Evolutionary conservation across 2,888 invertebrate species (phyloP).

Genomic region (Clepsis dumicolana): DNA sequence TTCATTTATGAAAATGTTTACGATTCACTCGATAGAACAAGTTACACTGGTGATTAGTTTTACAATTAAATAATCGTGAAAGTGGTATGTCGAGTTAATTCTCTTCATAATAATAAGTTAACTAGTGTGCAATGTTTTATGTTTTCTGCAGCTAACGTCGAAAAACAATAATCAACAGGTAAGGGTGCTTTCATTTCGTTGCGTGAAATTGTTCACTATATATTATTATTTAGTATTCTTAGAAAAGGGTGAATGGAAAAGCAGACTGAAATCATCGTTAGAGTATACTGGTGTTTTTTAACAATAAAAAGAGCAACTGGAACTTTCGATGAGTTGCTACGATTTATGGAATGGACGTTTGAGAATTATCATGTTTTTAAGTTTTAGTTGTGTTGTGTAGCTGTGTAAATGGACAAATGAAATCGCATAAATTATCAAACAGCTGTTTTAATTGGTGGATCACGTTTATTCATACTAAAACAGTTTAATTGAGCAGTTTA

Average conservation of each 20-base stretch:
- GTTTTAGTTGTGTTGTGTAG: neutral
- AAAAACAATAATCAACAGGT: neutral
- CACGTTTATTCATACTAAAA: neutral
- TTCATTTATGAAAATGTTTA: constrained; percentile 12
- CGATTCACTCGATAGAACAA: constrained; percentile 3
- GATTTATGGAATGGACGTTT: neutral
- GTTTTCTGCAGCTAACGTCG: neutral
- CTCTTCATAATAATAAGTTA: neutral
- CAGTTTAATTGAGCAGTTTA: neutral
- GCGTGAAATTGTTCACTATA: neutral
- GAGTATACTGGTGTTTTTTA: neutral
- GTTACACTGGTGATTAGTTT: neutral
- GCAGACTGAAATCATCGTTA: neutral
- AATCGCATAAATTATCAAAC: neutral
- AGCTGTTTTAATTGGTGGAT: neutral
- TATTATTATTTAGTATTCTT: constrained; percentile 4
- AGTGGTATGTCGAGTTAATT: neutral
- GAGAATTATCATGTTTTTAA: neutral
- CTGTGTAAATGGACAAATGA: neutral
- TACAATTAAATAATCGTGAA: neutral
- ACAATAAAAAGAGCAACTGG: neutral
- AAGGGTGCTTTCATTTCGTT: neutral
- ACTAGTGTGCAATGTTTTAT: neutral
- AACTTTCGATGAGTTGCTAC: neutral
- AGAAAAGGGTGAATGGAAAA: neutral